Percentiles rank a stretch among this genome's conserved stretches.
phyloP scores from a whole-genome alignment of 2,797 vertebrate genomes.

The Gorsachius magnificus region DNA sequence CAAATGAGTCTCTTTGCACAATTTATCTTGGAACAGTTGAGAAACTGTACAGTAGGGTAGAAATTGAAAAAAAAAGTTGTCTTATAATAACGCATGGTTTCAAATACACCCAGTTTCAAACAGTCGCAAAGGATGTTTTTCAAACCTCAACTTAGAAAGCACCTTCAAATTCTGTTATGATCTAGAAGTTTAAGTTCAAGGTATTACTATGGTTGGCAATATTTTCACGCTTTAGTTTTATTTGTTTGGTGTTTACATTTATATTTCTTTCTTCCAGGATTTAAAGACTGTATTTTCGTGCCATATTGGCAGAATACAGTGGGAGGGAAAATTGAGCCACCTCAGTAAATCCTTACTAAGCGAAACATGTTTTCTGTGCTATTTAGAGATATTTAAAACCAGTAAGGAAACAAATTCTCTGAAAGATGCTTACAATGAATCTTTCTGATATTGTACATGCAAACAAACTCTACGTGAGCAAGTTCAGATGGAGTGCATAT shows the following conservation, averaged over 20 bases:
- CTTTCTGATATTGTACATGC: not conserved
- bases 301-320: not conserved
- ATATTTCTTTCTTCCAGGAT: not conserved
- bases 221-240: not conserved
- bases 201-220: not conserved
- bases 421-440: not conserved
- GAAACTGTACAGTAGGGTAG: not conserved
- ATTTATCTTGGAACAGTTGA: not conserved
- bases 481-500: not conserved
- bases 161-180: not conserved
- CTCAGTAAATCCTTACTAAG: conserved; percentile 21
- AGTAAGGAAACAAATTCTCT: not conserved
- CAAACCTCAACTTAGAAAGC: not conserved
- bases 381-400: conserved; percentile 16
- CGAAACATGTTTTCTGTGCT: not conserved
- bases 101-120: not conserved
- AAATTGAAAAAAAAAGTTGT: not conserved
- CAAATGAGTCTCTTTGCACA: not conserved
- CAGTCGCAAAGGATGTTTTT: not conserved
- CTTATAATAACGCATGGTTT: not conserved
- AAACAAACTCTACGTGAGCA: not conserved
- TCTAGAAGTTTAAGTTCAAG: not conserved
- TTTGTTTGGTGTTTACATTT: not conserved
- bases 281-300: not conserved
- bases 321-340: not conserved